Evolutionary conservation across 2,888 invertebrate species (phyloP), one percentile per base, ranked within the genome.

Genomic region (Orchesellides sinensis): DNA sequence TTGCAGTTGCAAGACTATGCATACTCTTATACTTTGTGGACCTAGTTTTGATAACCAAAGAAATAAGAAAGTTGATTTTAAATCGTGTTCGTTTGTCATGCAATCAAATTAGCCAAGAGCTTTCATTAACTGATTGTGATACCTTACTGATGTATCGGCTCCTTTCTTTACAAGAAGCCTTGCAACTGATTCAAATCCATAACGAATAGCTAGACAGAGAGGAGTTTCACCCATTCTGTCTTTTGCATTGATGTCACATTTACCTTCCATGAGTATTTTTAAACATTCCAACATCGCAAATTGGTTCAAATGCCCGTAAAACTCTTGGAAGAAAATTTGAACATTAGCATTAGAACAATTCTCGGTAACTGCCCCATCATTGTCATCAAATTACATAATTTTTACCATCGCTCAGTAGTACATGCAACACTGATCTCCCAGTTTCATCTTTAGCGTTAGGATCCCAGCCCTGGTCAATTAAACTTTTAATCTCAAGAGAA

Each of bases 371-470:
- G 10, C n/a, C n/a, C n/a, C 10, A 21, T 19, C 21, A n/a, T 21
- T 40, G 63, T 47, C 8, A n/a, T n/a, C n/a, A n/a, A n/a, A n/a
- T n/a, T n/a, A n/a, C n/a, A 29, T n/a, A 12, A 52, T 14, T 8
- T 59, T 52, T 66, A 85, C 85, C 81, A 59, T 85, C 61, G 27
- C 27, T 35, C 17, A 85, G 75, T 32, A 81, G 56, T 14, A 74
- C 17, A 63, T 85, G 83, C 0, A 85, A 21, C 8, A 54, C 56
- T 6, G 74, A 61, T 40, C 32, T 21, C 14, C 68, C 66, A 21
- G 47, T 1, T 12, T n/a, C 21, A 17, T 74, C 78, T 25, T 52
- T 29, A 0, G 2, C 1, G 25, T 61, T 61, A 5, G 59, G 59
- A 8, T 59, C 29, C 23, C 19, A 17, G 8, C 54, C 54, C 32